Conservation (phyloP, 1,140 invertebrate species). For the Pentalonia nigronervosa region DNA sequence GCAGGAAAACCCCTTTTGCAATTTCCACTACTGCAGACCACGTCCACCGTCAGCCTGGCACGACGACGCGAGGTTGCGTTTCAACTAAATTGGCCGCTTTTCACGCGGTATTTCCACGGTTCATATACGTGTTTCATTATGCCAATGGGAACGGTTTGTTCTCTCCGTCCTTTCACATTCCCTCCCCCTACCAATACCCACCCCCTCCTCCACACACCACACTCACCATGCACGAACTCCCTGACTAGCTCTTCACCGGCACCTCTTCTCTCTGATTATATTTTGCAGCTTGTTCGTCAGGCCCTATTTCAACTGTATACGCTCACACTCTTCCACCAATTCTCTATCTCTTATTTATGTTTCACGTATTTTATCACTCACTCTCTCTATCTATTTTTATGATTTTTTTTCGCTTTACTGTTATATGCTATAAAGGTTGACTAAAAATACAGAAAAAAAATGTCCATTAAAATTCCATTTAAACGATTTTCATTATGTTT, state of each 20-base stretch:
- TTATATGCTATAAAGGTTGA: neutral
- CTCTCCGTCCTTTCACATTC: neutral
- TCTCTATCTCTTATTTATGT: neutral
- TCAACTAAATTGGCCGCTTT: slow-evolving; percentile 56
- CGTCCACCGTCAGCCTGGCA: neutral
- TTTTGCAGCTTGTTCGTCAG: neutral
- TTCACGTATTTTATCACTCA: neutral
- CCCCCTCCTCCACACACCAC: too few relatives aligned
- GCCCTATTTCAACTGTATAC: neutral
- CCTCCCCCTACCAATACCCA: neutral
- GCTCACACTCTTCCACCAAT: too few relatives aligned
- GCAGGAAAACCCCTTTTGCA: slow-evolving; percentile 51
- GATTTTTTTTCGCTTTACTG: neutral
- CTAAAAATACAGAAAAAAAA: neutral
- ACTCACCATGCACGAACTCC: neutral
- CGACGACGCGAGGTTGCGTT: slow-evolving; percentile 41
- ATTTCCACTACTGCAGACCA: slow-evolving; percentile 14
- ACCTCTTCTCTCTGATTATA: neutral
- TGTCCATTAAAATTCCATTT: slow-evolving; percentile 4
- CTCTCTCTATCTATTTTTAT: neutral
- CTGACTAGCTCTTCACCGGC: neutral
- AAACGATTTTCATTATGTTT: slow-evolving; percentile 45
- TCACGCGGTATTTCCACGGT: slow-evolving; percentile 52
- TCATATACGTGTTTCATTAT: slow-evolving; percentile 54
- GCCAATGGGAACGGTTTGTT: slow-evolving; percentile 54